Percentiles rank a stretch among this genome's conserved stretches.
phyloP scores from a whole-genome alignment of 2,888 invertebrate species.

The Scaptomyza cyrtandrae region DNA sequence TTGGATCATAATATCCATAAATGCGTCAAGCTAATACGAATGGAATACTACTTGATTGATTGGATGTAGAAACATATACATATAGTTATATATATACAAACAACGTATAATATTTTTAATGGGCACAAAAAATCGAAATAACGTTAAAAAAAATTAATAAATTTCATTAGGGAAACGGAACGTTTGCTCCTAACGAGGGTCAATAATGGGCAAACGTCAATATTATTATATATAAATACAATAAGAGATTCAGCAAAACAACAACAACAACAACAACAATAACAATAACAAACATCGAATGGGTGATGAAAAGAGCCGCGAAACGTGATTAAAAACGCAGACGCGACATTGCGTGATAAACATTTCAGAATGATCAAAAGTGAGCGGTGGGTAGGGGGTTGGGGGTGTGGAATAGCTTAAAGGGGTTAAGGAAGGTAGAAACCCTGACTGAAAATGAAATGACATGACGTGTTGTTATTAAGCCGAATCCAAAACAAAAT shows the following conservation, averaged over 20 bases:
- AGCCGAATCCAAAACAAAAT: constrained; percentile 61
- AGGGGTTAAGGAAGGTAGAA: constrained; percentile 5
- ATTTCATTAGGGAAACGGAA: constrained; percentile 28
- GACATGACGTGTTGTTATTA: constrained; percentile 81
- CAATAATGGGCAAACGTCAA: constrained; percentile 65
- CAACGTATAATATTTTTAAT: neutral
- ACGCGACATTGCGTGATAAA: constrained; percentile 81
- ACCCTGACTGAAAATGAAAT: constrained; percentile 73
- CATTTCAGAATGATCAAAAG: constrained; percentile 63
- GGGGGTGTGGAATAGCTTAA: neutral
- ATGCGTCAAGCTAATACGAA: neutral
- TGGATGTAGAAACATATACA: neutral
- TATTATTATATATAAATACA: constrained; percentile 69
- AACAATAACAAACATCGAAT: constrained; percentile 35
- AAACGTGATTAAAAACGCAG: constrained; percentile 41
- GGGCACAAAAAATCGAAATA: constrained; percentile 15
- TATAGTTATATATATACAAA: neutral
- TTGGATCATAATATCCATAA: neutral
- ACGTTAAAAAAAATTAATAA: constrained; percentile 34
- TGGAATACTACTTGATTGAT: neutral
- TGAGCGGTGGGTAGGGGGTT: neutral
- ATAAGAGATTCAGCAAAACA: constrained; percentile 24
- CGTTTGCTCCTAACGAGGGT: constrained; percentile 75
- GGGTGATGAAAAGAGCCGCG: constrained; percentile 71
- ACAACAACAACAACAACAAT: constrained; percentile 18